A percentile compares a stretch with the other conserved stretches of the same genome.
Conservation (phyloP, 2,888 invertebrate species). For the Melanchra persicariae region DNA sequence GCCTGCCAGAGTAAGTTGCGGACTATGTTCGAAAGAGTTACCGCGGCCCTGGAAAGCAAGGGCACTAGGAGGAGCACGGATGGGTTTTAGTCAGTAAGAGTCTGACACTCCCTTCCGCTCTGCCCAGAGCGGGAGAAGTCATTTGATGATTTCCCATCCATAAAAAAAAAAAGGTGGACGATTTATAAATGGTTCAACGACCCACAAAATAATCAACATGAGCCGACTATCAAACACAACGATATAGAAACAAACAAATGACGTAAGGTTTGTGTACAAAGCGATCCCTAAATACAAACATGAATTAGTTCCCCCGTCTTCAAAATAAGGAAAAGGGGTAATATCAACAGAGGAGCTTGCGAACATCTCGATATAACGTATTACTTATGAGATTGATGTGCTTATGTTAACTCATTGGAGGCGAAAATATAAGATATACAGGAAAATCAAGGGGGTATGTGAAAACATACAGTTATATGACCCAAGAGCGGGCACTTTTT, state of each 20-base stretch:
- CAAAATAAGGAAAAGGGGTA: constrained; percentile 55
- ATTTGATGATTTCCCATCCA: too few species aligned
- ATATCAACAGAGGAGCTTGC: constrained; percentile 49
- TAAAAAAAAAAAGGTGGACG: too few species aligned
- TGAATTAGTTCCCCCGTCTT: constrained; percentile 35
- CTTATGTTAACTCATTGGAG: constrained; percentile 46
- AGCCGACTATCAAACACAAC: constrained; percentile 18
- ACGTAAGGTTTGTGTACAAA: constrained; percentile 26
- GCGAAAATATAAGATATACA: constrained; percentile 49
- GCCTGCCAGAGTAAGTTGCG: too few species aligned
- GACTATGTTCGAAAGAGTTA: too few species aligned
- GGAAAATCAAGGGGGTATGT: constrained; percentile 30
- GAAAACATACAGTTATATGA: constrained; percentile 44
- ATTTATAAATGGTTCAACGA: constrained; percentile 1
- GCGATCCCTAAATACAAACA: constrained; percentile 33
- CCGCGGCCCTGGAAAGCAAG: too few species aligned
- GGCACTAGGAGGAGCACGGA: too few species aligned
- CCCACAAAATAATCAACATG: constrained; percentile 8
- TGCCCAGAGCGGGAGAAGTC: too few species aligned
- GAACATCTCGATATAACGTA: constrained; percentile 45
- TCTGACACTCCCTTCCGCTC: too few species aligned
- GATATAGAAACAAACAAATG: constrained; percentile 28
- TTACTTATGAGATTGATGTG: constrained; percentile 60
- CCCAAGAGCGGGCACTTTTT: constrained; percentile 8
- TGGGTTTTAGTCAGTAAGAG: too few species aligned